phyloP scores from a whole-genome alignment of 1,140 invertebrate species.

The Neodiprion lecontei region DNA sequence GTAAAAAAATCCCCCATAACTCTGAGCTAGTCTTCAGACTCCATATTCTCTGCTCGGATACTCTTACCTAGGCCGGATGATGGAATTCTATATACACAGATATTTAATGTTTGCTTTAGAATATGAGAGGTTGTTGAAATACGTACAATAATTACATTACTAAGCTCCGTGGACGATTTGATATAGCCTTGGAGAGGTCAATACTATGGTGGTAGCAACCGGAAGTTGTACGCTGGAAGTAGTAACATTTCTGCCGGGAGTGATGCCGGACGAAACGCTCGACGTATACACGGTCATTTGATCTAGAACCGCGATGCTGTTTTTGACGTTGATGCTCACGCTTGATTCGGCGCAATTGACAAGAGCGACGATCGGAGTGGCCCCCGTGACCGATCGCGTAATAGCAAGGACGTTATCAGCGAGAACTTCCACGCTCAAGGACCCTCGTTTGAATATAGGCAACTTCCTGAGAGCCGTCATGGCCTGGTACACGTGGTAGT shows the following conservation, averaged over 20 bases:
- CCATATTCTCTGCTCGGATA: too few species aligned
- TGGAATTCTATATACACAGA: too few species aligned
- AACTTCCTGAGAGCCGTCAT: slow-evolving; percentile 55
- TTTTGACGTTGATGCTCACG: slow-evolving; percentile 28
- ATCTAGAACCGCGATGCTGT: neutral
- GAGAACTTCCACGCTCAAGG: slow-evolving; percentile 43
- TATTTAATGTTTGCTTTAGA: too few species aligned
- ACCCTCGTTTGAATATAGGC: slow-evolving; percentile 51
- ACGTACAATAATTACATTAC: too few species aligned
- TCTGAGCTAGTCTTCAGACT: too few species aligned
- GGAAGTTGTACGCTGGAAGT: neutral
- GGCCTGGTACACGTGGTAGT: slow-evolving; percentile 63
- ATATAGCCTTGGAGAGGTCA: neutral
- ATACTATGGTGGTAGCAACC: neutral
- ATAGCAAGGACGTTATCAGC: slow-evolving; percentile 51
- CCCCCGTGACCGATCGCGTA: slow-evolving; percentile 21
- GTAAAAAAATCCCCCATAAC: too few species aligned
- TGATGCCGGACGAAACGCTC: neutral
- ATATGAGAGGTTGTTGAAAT: too few species aligned
- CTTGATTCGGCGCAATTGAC: slow-evolving; percentile 33
- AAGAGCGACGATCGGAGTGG: slow-evolving; percentile 27
- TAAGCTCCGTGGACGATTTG: neutral
- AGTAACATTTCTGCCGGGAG: neutral
- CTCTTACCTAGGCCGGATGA: too few species aligned
- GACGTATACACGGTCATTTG: slow-evolving; percentile 6